These are phyloP conservation scores for Corythornis cristatus DNA, from an alignment of 2,113 vertebrate genomes.

Conservation along the genomic window DNA sequence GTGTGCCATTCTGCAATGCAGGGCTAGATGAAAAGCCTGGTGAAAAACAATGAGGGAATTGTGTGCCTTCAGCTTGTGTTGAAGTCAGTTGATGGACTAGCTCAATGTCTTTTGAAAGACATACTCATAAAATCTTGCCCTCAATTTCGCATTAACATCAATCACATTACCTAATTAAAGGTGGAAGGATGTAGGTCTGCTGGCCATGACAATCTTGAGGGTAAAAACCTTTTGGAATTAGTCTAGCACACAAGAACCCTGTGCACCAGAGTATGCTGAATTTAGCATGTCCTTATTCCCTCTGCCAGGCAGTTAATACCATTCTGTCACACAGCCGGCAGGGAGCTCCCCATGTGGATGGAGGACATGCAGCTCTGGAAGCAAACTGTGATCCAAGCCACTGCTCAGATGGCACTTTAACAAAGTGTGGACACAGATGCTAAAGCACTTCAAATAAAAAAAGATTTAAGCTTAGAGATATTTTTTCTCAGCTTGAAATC, in stretches of 20 bases:
- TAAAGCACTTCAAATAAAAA: slow-evolving; percentile 2
- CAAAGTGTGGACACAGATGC: not conserved
- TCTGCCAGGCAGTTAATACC: not conserved
- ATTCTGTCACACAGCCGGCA: not conserved
- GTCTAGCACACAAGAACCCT: not conserved
- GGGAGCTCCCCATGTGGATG: not conserved
- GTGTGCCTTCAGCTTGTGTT: slow-evolving; percentile 9
- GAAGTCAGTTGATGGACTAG: not conserved
- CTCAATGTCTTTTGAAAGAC: not conserved
- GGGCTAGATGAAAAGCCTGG: not conserved
- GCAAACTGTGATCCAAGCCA: not conserved
- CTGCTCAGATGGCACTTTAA: not conserved
- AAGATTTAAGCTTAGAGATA: not conserved
- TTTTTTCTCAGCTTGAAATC: not conserved
- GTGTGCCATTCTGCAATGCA: fast-evolving
- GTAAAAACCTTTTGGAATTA: not conserved
- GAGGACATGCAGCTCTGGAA: not conserved
- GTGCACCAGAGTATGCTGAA: not conserved
- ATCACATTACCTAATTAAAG: not conserved
- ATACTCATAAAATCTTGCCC: not conserved
- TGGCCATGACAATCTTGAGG: not conserved
- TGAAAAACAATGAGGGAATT: not conserved
- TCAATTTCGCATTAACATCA: not conserved
- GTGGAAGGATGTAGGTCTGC: not conserved
- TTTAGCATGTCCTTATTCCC: fast-evolving